A percentile compares a stretch with the other conserved stretches of the same genome.
Conservation (phyloP, 2,113 vertebrate genomes). For the Saimiri boliviensis region DNA sequence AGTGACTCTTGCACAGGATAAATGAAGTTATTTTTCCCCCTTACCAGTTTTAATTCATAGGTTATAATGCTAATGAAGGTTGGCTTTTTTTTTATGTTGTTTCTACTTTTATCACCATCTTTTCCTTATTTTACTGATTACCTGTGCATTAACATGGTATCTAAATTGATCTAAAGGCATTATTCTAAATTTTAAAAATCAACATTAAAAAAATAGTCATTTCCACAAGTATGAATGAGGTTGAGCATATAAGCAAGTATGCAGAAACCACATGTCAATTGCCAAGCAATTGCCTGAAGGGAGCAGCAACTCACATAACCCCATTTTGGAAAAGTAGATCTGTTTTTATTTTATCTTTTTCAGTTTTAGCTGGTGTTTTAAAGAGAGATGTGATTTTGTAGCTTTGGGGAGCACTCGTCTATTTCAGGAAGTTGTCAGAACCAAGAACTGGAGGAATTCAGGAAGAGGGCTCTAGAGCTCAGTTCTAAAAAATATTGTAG, state of each 20-base stretch:
- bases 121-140: conserved; percentile 64
- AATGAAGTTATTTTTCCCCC: conserved; percentile 22
- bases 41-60: conserved; percentile 35
- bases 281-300: conserved; percentile 28
- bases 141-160: conserved; percentile 19
- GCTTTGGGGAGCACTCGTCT: conserved; percentile 54
- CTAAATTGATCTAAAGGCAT: conserved; percentile 33
- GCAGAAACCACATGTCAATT: neutral
- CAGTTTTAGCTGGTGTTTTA: conserved; percentile 46
- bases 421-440: conserved; percentile 64
- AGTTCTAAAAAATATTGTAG: conserved; percentile 50
- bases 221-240: conserved; percentile 30
- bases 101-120: conserved; percentile 45
- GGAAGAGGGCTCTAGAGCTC: conserved; percentile 41
- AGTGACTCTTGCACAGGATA: conserved; percentile 15
- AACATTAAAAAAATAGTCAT: conserved; percentile 19
- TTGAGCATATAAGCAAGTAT: conserved; percentile 32
- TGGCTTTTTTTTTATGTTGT: neutral
- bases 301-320: neutral
- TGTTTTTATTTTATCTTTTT: conserved; percentile 60
- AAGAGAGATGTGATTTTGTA: conserved; percentile 61
- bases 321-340: conserved; percentile 38
- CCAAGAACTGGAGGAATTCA: conserved; percentile 52
- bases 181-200: conserved; percentile 41
- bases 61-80: conserved; percentile 32